phyloP scores from a whole-genome alignment of 2,113 vertebrate genomes.

The Bucco capensis region DNA sequence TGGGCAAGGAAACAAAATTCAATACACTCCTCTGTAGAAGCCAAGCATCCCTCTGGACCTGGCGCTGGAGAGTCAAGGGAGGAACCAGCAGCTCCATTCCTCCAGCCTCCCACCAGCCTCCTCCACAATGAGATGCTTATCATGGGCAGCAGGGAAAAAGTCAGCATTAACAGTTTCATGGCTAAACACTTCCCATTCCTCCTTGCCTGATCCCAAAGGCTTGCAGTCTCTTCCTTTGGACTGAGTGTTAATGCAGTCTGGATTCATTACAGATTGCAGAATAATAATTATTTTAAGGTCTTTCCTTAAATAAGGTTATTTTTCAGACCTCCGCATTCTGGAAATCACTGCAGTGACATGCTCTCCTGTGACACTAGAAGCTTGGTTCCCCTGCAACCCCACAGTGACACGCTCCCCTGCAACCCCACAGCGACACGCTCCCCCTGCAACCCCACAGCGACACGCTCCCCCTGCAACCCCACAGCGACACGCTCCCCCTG shows the following conservation, averaged over 20 bases:
- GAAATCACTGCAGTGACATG: not conserved
- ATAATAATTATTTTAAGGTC: not conserved
- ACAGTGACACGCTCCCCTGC: no score
- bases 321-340: not conserved
- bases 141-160: fast-evolving
- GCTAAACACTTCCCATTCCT: not conserved
- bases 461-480: no score
- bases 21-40: constrained; percentile 37
- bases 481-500: no score
- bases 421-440: no score
- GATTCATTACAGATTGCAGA: not conserved
- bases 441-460: no score
- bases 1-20: constrained; percentile 21
- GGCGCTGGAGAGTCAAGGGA: not conserved
- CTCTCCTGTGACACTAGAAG: no score
- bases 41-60: not conserved
- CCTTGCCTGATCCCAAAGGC: not conserved
- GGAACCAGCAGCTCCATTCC: not conserved
- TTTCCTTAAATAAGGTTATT: not conserved
- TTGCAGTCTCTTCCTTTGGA: not conserved
- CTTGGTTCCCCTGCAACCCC: no score
- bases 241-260: not conserved
- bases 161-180: not conserved
- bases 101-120: not conserved
- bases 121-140: constrained; percentile 21